These are phyloP conservation scores for Sisyra nigra DNA, from an alignment of 2,888 invertebrate species.

Conservation along the genomic window DNA sequence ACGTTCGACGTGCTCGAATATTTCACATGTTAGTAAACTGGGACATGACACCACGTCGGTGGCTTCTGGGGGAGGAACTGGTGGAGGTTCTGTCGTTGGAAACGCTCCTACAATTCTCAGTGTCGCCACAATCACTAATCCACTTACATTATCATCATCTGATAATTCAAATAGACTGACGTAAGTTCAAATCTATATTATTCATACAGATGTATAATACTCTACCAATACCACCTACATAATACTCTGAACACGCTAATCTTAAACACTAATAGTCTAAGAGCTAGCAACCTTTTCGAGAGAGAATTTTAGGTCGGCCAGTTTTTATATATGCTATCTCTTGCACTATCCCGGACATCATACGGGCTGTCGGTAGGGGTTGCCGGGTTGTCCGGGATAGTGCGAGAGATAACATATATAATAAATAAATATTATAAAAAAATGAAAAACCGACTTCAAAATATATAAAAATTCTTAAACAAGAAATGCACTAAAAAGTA, in stretches of 20 bases:
- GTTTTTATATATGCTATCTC: too few species aligned
- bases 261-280: too few species aligned
- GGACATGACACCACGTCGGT: neutral
- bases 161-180: neutral
- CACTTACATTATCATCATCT: neutral
- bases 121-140: neutral
- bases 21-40: neutral
- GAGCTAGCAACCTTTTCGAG: too few species aligned
- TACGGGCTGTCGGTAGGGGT: too few species aligned
- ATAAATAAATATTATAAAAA: too few species aligned
- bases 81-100: neutral
- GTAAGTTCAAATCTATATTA: neutral
- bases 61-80: neutral
- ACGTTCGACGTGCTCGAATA: conserved; percentile 25
- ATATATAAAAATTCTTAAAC: too few species aligned
- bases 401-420: too few species aligned
- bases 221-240: neutral
- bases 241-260: neutral
- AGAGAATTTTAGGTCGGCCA: too few species aligned
- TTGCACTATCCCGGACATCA: too few species aligned
- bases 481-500: too few species aligned
- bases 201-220: neutral
- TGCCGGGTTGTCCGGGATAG: too few species aligned
- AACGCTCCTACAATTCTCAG: neutral
- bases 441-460: too few species aligned